Evolutionary conservation across 35 echinoderm and acorn worm genomes (phyloP), one percentile per base, ranked within the genome.

Genomic region (Apostichopus parvimensis): DNA sequence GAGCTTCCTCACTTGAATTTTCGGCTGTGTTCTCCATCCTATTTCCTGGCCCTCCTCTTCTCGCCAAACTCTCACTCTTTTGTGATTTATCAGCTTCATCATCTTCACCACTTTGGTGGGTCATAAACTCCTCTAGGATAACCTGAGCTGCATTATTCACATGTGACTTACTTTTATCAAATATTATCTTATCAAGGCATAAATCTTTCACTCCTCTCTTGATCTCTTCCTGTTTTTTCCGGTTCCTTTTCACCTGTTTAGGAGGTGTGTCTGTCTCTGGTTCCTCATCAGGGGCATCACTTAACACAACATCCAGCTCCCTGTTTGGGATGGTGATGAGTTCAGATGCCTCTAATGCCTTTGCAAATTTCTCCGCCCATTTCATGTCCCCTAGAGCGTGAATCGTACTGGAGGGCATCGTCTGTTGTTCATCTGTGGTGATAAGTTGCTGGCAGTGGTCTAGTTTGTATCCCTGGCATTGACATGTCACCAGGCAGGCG

Each of bases 401-500:
- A 59, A 84, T 84, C 15, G 81, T 84, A 84, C 81, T 84, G 5
- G 81, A 84, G 17, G 81, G 54, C 54, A 82, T 82, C 23, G 86
- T 73, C 57, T 60, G 18, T n/a, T 55, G 15, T 73, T 88, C 20
- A 8, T 57, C 61, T 9, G 71, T 73, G 6, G 86, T 14, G 52
- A 64, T 60, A 1, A 72, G 21, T 57, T 73, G 86, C 8, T 88
- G 28, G 54, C 86, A 72, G 8, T 88, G 61, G 14, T 72, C 61
- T 34, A 88, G 25, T 88, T 26, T 68, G 86, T 52, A 88, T n/a
- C 86, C 86, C 18, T 91, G 89, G 15, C 89, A 91, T 8, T 57
- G 89, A 24, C 89, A 91, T 6, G 89, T 91, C 11, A 91, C 76
- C 4, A 91, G 28, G 28, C 89, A 91, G 52, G 56, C 77, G 60